These are phyloP conservation scores for Ptilonorhynchus violaceus DNA, from an alignment of 2,113 vertebrate genomes.

Conservation along the genomic window DNA sequence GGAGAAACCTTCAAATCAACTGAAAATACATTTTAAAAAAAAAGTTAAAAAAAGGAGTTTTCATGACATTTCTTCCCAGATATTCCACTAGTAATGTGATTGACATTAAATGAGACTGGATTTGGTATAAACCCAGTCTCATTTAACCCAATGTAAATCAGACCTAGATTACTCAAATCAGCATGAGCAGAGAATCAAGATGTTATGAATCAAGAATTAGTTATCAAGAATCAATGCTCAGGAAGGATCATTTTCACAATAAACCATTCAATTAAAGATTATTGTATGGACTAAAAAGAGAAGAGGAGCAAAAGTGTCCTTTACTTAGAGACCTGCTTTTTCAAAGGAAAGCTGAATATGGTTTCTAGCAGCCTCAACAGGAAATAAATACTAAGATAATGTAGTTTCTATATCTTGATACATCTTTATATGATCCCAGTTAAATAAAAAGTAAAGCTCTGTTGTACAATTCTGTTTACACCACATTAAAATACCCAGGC, in stretches of 20 bases:
- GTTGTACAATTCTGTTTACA: neutral
- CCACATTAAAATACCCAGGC: neutral
- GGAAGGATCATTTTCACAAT: neutral
- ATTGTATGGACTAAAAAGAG: neutral
- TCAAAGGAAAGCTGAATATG: neutral
- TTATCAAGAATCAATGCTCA: neutral
- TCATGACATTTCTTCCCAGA: neutral
- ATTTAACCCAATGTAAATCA: neutral
- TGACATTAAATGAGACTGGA: neutral
- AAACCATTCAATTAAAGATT: neutral
- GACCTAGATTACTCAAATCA: neutral
- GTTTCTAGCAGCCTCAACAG: neutral
- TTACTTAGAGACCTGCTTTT: neutral
- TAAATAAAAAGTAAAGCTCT: neutral
- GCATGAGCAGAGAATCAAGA: neutral
- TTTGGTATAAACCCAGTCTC: neutral
- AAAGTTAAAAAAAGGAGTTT: neutral
- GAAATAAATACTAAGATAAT: neutral
- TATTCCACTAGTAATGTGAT: neutral
- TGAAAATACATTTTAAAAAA: neutral
- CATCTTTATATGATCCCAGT: neutral
- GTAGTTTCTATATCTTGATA: neutral
- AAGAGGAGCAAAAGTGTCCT: neutral
- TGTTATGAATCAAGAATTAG: neutral
- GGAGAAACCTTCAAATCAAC: neutral